Evolutionary conservation across 2,113 vertebrate species (phyloP), one percentile per base, ranked within the genome.

Genomic region (Scartelaos histophorus): DNA sequence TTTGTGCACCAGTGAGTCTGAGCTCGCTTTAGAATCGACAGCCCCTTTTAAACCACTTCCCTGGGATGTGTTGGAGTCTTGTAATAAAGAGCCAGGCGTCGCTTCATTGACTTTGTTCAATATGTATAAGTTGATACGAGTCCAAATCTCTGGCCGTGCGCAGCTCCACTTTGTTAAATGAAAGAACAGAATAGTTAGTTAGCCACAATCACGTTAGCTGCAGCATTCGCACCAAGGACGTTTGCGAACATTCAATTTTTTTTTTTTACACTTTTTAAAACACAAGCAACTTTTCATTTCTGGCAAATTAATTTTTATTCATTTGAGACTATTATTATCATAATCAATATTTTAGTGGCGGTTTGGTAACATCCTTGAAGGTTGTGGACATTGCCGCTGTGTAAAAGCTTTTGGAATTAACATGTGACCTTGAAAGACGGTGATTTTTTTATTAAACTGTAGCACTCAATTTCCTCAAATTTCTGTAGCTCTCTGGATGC

Each of bases 51-150:
- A 76, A 81, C 73, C 69, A 65, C 51, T 67, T 66, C 51, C 34
- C 61, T 65, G 62, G 35, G 74, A 74, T 76, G 72, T 5, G 10
- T 82, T 69, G 78, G 75, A 85, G 71, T 71, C 56, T 60, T 22
- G 66, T 81, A 89, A 85, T 81, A 76, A 83, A 88, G 24, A 83
- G 76, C 67, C n/a, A 47, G 24, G 67, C 60, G 58, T 77, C n/a
- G 35, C 76, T 78, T 72, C 77, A 64, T 53, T 66, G 66, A 73
- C 73, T 83, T 71, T 76, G 78, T 71, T 78, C 71, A 83, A 84
- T 84, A 80, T 87, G 69, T 85, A 69, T 88, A 79, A 80, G 49
- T 81, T 87, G 58, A 84, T 74, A 84, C 81, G 82, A 69, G 85
- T 72, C 57, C 56, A 80, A 87, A 86, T 82, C 4, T 45, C 78